Evolutionary conservation across 64 coral and sea anemone genomes (phyloP), one percentile per base, ranked within the genome.

Genomic region (Pocillopora verrucosa): DNA sequence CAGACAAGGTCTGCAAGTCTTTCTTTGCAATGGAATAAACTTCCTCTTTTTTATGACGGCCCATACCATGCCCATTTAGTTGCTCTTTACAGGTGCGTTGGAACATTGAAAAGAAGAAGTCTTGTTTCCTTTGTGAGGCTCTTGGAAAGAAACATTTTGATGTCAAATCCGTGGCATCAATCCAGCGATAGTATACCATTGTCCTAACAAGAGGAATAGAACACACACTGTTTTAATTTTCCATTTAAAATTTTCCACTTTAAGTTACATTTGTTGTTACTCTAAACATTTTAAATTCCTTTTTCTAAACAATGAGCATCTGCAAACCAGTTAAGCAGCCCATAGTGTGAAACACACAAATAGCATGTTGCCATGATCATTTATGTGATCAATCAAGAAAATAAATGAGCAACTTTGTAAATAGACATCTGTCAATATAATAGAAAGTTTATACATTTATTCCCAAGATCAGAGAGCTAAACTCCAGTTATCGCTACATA

Each of bases 181-280:
- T 78, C 94, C 89, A 95, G 1, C 94, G 94, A 82, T 88, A 95
- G 67, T 95, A 91, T 4, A 79, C 90, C 76, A 95, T 76, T 76
- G 90, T 89, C 94, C 94, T 95, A 76, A 9, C 36, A 72, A 34
- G 51, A 89, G 9, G 62, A 1, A 81, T 19, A 13, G 62, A 30
- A 26, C n/a, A 30, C 22, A 30, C 12, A 70, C 65, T 24, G 67
- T 4, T 5, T 25, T 24, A n/a, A 63, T 13, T 17, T 63, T 17
- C 11, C 3, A 15, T 63, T 70, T 20, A 68, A 68, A 68, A 68
- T 30, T 30, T 30, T 30, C 30, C 30, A 30, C 30, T 30, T 30
- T 30, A 30, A 51, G 41, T 51, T 51, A 7, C 3, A 51, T 51
- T 51, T 51, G 7, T 51, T 51, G 41, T 0, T 0, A 51, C 41